A percentile compares a stretch with the other conserved stretches of the same genome.
Evolutionary conservation across 2,888 invertebrate species (phyloP).

Genomic region (Acleris sparsana): DNA sequence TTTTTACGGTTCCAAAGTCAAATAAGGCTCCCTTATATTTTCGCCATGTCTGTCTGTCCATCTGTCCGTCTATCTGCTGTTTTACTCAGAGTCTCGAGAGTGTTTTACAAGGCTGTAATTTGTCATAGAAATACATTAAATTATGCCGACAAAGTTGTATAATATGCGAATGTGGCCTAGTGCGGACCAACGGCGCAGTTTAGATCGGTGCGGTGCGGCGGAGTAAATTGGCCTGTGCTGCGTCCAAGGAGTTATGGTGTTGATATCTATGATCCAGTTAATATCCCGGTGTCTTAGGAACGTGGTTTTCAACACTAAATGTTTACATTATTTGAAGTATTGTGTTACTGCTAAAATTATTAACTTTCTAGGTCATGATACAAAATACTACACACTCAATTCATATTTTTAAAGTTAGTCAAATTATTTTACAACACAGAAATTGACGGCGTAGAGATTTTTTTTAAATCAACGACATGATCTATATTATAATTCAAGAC

Average conservation of each 20-base stretch:
- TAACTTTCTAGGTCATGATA: constrained; percentile 54
- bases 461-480: constrained; percentile 67
- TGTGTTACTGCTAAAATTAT: constrained; percentile 35
- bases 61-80: no score
- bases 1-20: neutral
- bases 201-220: no score
- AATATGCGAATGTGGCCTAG: no score
- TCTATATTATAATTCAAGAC: constrained; percentile 67
- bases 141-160: no score
- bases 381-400: constrained; percentile 63
- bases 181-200: no score
- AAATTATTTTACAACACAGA: constrained; percentile 78
- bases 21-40: no score
- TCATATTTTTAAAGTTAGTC: constrained; percentile 61
- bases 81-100: no score
- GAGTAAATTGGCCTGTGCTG: no score
- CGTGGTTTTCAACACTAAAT: constrained; percentile 12
- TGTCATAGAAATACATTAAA: no score
- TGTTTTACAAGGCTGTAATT: no score
- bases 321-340: constrained; percentile 15
- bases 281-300: constrained; percentile 1
- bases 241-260: no score
- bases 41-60: no score
- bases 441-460: constrained; percentile 81
- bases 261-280: constrained; percentile 8